These are phyloP conservation scores for Mimas tiliae DNA, from an alignment of 2,888 invertebrate species.

Conservation along the genomic window DNA sequence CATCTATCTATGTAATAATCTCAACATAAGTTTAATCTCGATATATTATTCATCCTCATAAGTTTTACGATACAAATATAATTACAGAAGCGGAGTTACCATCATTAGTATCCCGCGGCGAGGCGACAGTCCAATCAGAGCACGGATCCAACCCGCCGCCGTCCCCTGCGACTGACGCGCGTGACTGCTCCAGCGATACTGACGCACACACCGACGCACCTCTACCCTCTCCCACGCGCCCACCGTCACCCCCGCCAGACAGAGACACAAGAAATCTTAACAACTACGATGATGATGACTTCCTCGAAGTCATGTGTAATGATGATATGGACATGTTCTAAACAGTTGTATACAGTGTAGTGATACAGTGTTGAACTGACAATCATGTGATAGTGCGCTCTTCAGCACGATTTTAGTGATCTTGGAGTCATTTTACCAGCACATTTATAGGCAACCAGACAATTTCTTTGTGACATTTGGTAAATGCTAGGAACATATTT, in stretches of 20 bases:
- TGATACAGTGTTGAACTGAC: not conserved
- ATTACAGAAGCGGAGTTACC: slow-evolving; percentile 85
- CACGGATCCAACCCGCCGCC: slow-evolving; percentile 91
- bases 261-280: slow-evolving; percentile 59
- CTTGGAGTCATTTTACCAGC: not conserved
- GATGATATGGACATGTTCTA: slow-evolving; percentile 90
- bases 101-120: slow-evolving; percentile 86
- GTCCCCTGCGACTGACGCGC: slow-evolving; percentile 91
- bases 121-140: slow-evolving; percentile 82
- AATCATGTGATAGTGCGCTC: not conserved
- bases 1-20: no score
- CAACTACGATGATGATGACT: slow-evolving; percentile 87
- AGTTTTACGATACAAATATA: not conserved
- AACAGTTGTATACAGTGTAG: not conserved
- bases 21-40: no score
- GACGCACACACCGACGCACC: slow-evolving; percentile 80
- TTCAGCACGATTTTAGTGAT: not conserved
- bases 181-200: slow-evolving; percentile 87
- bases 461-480: no score
- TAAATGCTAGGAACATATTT: no score
- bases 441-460: no score
- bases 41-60: no score
- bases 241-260: slow-evolving; percentile 42
- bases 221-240: slow-evolving; percentile 39
- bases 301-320: slow-evolving; percentile 88